Base-by-base conservation (phyloP, 1,140 invertebrate species). In the Macrostomum lignano region DNA sequence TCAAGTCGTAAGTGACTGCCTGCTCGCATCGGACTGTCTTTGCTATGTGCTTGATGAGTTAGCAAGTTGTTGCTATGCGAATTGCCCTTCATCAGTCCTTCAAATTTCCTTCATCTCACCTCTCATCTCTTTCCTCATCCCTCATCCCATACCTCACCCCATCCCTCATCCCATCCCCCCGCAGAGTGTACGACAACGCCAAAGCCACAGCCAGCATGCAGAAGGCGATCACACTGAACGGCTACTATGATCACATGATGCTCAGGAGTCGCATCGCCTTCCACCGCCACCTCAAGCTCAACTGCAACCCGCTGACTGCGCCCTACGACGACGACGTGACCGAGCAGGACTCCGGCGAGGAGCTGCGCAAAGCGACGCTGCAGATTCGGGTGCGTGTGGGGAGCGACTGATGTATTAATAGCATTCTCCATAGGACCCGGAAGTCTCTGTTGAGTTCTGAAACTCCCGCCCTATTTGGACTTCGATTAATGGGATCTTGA, bases 161-260 rank as follows among this genome's bases (percentile, higher is more conserved):
- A n/a, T n/a, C n/a, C n/a, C n/a, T n/a, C n/a, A n/a, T n/a, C n/a
- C n/a, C n/a, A n/a, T n/a, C n/a, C n/a, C 21, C 37, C 25, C 28
- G n/a, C 40, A 50, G 48, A 41, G 46, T 51, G 3, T 48, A 55
- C 41, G 52, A 55, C 38, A 55, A 55, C 42, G 52, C 52, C 2
- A 42, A 47, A 20, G 48, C 50, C n/a, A 55, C 50, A 40, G 42
- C 52, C 6, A 39, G 51, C 1, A 55, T 55, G 52, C 52, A 55
- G 42, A 48, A 45, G 38, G 47, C 49, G 13, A 48, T 51, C 11
- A 45, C 42, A 11, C 31, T 51, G 5, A 46, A 39, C 25, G 46
- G 49, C 17, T 46, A 46, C 43, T 50, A 55, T 23, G 40, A 35
- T n/a, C 7, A 37, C 3, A 43, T 51, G 38, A 38, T 38, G 15